Base-by-base conservation (phyloP, 1,140 invertebrate species). In the Megalopta genalis region DNA sequence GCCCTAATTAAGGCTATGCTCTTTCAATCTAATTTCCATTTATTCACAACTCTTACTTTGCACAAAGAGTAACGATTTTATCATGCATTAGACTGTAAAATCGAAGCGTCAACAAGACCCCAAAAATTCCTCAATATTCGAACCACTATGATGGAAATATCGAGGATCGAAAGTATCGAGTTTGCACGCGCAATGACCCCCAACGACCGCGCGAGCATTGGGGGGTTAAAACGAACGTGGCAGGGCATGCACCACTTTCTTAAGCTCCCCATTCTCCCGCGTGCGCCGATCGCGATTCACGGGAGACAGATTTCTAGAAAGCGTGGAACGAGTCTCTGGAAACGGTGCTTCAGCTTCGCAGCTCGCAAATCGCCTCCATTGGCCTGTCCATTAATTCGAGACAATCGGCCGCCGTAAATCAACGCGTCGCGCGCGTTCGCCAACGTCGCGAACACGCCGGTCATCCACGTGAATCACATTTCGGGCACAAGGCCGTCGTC, bases 361-460 rank as follows among this genome's bases (percentile, higher is more conserved):
- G 37, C 18, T 57, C 37, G 69, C 59, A 25, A 59, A 72, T 75
- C 62, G 68, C 54, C 46, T 25, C 37, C 16, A 39, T 39, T 60
- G 60, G 82, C n/a, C 64, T 65, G 75, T 77, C 75, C 74, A 86
- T 86, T 88, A 68, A 85, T 87, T 87, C 65, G 76, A 77, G 23
- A 67, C 68, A 68, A 78, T 42, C 72, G 71, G 76, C 27, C 71
- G 27, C 46, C 60, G 72, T 87, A 88, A 84, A 87, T 88, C 80
- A 83, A 64, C 39, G 54, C 10, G 64, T 77, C 42, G 60, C 59
- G 42, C 42, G 42, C n/a, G n/a, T n/a, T 42, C 12, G 42, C 42
- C 9, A 42, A 42, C 59, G 49, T 52, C 42, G 62, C 25, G 18
- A 42, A 10, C 39, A 42, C 54, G 42, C 49, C 49, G 49, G 16